Base-by-base conservation (phyloP, 2,888 invertebrate genomes). In the Clanis bilineata region DNA sequence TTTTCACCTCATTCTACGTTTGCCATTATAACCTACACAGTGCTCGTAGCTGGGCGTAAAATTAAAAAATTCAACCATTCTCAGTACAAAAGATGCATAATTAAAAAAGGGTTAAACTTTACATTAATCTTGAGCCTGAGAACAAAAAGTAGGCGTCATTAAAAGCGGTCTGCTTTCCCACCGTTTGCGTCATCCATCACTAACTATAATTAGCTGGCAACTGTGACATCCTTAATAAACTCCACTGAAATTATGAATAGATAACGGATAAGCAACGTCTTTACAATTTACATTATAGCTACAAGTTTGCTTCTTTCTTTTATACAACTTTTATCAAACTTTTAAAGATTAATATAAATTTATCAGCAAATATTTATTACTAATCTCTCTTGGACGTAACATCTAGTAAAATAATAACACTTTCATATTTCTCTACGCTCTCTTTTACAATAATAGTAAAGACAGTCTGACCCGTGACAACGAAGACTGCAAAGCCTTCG, bases 51-150 rank as follows among this genome's bases (percentile, higher is more conserved):
- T 25, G 9, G 39, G 15, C 57, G 72, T 71, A 72, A 75, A 76
- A 77, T 77, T 73, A 74, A 76, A 77, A 78, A 79, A 69, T 62
- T 68, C 66, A 62, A 63, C 67, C 68, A 70, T 64, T 64, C 64
- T 60, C 60, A 62, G 66, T 68, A 71, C 71, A 79, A 78, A 79
- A 74, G 75, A 73, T 79, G 79, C 73, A 82, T 85, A 83, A 84
- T 87, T 83, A 83, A 85, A 84, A 82, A 85, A 76, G 81, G 80
- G 81, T 76, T 76, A 74, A 75, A 73, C 66, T 68, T 74, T 74
- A 73, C 77, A 76, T 86, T 83, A 83, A 85, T 84, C 82, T 82
- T 79, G 73, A 72, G 70, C 71, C 62, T 68, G 69, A 69, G 73
- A 77, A 73, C 69, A 74, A 80, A 83, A 81, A 77, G 77, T 71